Percentiles rank a stretch among this genome's conserved stretches.
phyloP scores from a whole-genome alignment of 1,140 invertebrate species.

The Penaeus japonicus region DNA sequence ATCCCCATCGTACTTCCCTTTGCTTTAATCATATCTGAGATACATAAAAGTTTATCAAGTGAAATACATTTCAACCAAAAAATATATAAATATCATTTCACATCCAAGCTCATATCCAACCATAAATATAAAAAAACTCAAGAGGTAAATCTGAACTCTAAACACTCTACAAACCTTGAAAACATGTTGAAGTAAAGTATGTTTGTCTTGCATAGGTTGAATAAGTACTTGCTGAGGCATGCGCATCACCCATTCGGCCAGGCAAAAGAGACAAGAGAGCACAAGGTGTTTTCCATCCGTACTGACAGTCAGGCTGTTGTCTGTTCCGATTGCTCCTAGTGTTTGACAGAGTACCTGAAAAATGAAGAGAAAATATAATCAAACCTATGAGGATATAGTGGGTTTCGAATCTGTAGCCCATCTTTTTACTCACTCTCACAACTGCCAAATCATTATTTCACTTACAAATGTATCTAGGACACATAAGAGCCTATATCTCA shows the following conservation, averaged over 20 bases:
- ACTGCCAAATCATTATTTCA: background rate
- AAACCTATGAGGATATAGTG: background rate
- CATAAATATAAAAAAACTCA: too few species aligned
- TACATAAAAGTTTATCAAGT: too few species aligned
- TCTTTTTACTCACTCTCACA: background rate
- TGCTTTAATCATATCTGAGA: too few species aligned
- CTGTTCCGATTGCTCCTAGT: constrained; percentile 43
- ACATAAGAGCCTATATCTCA: too few species aligned
- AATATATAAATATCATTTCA: too few species aligned
- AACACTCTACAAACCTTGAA: constrained; percentile 67
- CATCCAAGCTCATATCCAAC: too few species aligned
- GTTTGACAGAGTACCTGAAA: constrained; percentile 56
- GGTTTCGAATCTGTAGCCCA: background rate
- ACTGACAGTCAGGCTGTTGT: constrained; percentile 58
- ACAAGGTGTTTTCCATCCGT: constrained; percentile 76
- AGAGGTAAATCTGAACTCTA: too few species aligned
- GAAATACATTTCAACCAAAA: too few species aligned
- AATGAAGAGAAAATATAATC: background rate
- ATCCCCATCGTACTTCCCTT: too few species aligned
- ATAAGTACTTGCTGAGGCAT: constrained; percentile 69
- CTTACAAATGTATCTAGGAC: too few species aligned
- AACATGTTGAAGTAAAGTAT: constrained; percentile 70
- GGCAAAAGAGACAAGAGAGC: constrained; percentile 84
- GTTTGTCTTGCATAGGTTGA: constrained; percentile 60
- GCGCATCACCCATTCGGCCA: constrained; percentile 93